Base-by-base conservation (phyloP, 2,797 vertebrate genomes). In the Toxotes lorentzi region DNA sequence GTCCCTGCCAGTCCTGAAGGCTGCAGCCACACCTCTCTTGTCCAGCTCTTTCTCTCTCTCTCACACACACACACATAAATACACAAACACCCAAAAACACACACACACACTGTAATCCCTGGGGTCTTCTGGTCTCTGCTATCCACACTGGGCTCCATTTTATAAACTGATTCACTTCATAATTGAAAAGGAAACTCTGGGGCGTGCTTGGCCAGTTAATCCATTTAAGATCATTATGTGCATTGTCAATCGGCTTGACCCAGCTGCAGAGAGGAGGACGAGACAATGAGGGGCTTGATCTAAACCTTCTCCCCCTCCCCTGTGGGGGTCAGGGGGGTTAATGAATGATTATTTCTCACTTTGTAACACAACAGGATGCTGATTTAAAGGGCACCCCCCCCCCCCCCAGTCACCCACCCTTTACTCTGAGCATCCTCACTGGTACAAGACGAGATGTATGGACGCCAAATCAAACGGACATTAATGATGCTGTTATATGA, bases 341-440 rank as follows among this genome's bases (percentile, higher is more conserved):
- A 96, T 96, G 95, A 96, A 95, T 95, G 94, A 96, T 94, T 96
- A 96, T 95, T 95, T 94, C 95, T 95, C 93, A 93, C 92, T 95
- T 95, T 96, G 94, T 94, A 95, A 91, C 92, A 90, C 92, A 93
- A 91, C 81, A 86, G 93, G 92, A 93, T 89, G 77, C 83, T 63
- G 81, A 72, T 92, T 92, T 92, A 92, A 87, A 92, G 92, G 91
- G 85, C 79, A 66, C 51, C 1, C 32, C 21, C 14, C 65, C 23
- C 65, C 40, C 45, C 65, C 50, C 16, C 40, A 13, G 30, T 51
- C 68, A 54, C 43, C 13, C 32, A 32, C 43, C 63, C 17, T 79
- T 70, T 35, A 41, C 70, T 71, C 68, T n/a, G 40, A 86, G 73
- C 82, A 51, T 82, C 61, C 71, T 84, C 73, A 59, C 38, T 38